Percentiles rank a stretch among this genome's conserved stretches.
phyloP scores from a whole-genome alignment of 2,888 invertebrate genomes.

The Andrena hattorfiana region DNA sequence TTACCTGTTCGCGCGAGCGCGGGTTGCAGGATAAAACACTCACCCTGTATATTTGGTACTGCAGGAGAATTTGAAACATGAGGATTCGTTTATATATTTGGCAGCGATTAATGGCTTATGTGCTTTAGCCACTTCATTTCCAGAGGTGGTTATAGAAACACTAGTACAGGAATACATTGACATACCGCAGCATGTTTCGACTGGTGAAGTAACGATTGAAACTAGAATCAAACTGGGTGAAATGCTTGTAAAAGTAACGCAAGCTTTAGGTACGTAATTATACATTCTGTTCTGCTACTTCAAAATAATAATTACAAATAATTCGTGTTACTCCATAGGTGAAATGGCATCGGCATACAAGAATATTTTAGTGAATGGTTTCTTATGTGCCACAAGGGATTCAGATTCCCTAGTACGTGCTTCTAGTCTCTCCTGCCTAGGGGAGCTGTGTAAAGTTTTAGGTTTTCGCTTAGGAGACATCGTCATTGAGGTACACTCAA shows the following conservation, averaged over 20 bases:
- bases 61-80: constrained; percentile 90
- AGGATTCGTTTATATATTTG: constrained; percentile 94
- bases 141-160: constrained; percentile 89
- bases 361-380: constrained; percentile 89
- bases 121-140: constrained; percentile 88
- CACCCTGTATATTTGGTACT: constrained; percentile 78
- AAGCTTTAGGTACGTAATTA: constrained; percentile 88
- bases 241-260: constrained; percentile 90
- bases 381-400: constrained; percentile 90
- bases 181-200: constrained; percentile 76
- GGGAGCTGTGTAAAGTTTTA: constrained; percentile 91
- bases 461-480: constrained; percentile 90
- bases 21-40: too few species aligned
- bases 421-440: constrained; percentile 93
- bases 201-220: constrained; percentile 86
- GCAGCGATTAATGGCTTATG: constrained; percentile 92
- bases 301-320: constrained; percentile 5
- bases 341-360: constrained; percentile 90
- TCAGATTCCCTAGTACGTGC: constrained; percentile 91
- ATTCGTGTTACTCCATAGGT: constrained; percentile 86
- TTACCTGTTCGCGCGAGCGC: too few species aligned
- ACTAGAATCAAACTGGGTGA: constrained; percentile 93
- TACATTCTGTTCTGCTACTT: not conserved
- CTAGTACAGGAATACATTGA: constrained; percentile 89
- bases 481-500: constrained; percentile 89